Evolutionary conservation across 2,797 vertebrate species (phyloP), one percentile per base, ranked within the genome.

Genomic region (Tapirus indicus): DNA sequence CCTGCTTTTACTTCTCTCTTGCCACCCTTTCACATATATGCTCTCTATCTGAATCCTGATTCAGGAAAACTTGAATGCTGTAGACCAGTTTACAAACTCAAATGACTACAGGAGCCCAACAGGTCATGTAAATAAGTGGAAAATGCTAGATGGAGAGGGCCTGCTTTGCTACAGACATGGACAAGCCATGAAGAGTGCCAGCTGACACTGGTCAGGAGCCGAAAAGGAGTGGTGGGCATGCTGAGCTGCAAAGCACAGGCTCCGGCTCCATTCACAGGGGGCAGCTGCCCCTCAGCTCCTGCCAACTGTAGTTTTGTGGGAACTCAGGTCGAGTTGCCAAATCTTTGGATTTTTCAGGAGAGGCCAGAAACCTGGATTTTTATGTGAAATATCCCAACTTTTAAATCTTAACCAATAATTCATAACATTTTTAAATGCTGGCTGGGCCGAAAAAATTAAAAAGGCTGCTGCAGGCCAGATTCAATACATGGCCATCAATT

Each of bases 321-420:
- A 82, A 41, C 41, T 83, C 29, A 52, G 29, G 21, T 62, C 8
- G 7, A 90, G 23, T 0, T 90, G 38, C 80, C 92, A 83, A 89
- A 87, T 72, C 56, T 80, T 52, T 35, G 41, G 6, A 56, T 52
- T 91, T 97, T 82, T 91, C 38, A 62, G 91, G 62, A 78, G 17
- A 85, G 52, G 27, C 80, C 68, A 94, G 72, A 96, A 87, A 91
- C 35, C 12, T 71, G 16, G 2, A 47, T 72, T 82, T 77, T 60
- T 69, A 44, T 64, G 32, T 69, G 27, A 78, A 87, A 27, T 75
- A 79, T 7, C 58, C 29, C 8, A 23, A 77, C n/a, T 96, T 95
- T 93, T 77, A 88, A 77, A 79, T 66, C 38, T 91, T 77, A 41
- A 91, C 29, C 58, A 44, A 44, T 78, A 92, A 85, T 78, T 80